A percentile compares a stretch with the other conserved stretches of the same genome.
Evolutionary conservation across 2,113 vertebrate genomes (phyloP).

Genomic region (Ellobius talpinus): DNA sequence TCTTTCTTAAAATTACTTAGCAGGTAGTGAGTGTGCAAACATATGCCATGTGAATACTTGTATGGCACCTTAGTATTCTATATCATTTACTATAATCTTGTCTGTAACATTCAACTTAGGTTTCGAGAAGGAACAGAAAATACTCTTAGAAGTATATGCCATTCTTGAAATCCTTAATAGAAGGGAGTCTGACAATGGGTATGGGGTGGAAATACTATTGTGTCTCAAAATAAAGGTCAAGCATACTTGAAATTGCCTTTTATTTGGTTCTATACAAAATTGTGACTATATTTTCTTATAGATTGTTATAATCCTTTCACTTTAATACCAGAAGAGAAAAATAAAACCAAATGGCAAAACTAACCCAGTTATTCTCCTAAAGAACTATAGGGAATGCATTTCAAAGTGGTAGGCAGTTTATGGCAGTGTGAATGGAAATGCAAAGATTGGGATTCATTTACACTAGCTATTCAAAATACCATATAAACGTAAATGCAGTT

Average conservation of each 20-base stretch:
- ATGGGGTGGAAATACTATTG: not conserved
- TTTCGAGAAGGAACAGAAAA: not conserved
- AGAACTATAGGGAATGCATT: not conserved
- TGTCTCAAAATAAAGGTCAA: not conserved
- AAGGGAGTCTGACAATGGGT: not conserved
- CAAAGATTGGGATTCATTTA: not conserved
- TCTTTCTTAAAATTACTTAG: conserved; percentile 6
- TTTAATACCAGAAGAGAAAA: not conserved
- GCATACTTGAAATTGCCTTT: not conserved
- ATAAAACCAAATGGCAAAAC: not conserved
- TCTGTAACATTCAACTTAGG: not conserved
- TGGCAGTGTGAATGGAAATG: not conserved
- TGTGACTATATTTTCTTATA: not conserved
- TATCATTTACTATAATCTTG: not conserved
- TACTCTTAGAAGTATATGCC: not conserved
- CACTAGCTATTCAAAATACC: conserved; percentile 5
- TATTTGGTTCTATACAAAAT: not conserved
- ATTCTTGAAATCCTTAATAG: conserved; percentile 14
- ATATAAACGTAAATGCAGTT: not conserved
- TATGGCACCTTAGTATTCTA: not conserved
- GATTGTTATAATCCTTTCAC: not conserved
- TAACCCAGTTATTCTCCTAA: not conserved
- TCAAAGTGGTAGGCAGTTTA: not conserved
- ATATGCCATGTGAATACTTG: not conserved
- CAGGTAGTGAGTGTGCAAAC: not conserved